Percentiles rank a stretch among this genome's conserved stretches.
phyloP scores from a whole-genome alignment of 2,113 vertebrate species.

The Halcyon senegalensis region DNA sequence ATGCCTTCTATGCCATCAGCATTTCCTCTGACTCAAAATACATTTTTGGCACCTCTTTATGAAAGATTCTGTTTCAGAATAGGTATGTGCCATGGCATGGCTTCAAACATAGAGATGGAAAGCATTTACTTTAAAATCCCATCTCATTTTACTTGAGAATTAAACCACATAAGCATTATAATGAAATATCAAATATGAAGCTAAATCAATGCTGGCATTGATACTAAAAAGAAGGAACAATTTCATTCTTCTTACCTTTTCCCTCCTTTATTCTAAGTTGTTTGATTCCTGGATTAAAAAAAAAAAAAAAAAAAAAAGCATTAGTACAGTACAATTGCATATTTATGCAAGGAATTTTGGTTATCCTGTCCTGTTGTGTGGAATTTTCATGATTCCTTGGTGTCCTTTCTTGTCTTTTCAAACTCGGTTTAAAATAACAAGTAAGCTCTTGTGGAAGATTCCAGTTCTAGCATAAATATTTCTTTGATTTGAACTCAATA shows the following conservation, averaged over 20 bases:
- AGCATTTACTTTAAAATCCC: background rate
- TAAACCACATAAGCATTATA: background rate
- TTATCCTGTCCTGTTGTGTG: background rate
- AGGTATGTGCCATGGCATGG: background rate
- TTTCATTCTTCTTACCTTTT: background rate
- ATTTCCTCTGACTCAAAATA: background rate
- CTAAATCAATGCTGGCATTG: background rate
- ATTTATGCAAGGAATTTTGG: background rate
- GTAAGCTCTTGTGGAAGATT: background rate
- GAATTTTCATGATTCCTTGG: background rate
- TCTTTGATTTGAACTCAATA: background rate
- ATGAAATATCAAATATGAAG: background rate
- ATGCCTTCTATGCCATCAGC: background rate
- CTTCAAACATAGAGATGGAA: background rate
- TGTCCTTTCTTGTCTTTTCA: background rate
- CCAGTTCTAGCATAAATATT: background rate
- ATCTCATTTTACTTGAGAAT: background rate
- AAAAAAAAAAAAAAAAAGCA: background rate
- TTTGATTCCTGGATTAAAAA: background rate
- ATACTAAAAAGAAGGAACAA: background rate
- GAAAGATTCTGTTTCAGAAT: background rate
- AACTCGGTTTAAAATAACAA: background rate
- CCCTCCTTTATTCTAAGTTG: background rate
- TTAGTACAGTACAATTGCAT: background rate
- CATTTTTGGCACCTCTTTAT: accelerated